These are phyloP conservation scores for Pinctada fucata DNA, from an alignment of 2,888 invertebrate species.

Conservation along the genomic window DNA sequence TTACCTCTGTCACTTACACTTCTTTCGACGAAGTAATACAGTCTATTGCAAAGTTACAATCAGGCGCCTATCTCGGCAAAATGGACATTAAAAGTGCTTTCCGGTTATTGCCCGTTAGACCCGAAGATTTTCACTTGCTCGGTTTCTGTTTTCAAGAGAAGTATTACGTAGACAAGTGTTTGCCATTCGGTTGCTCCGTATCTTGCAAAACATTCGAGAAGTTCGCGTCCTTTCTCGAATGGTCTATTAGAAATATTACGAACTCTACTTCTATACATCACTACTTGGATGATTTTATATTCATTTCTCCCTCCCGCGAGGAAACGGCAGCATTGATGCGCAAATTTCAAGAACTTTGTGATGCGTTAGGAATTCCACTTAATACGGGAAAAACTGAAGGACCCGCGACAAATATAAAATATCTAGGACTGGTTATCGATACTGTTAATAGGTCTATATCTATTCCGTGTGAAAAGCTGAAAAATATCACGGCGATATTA, in stretches of 20 bases:
- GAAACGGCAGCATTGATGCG: no score
- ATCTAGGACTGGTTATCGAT: no score
- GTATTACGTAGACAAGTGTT: neutral
- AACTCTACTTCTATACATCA: no score
- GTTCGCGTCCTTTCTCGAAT: neutral
- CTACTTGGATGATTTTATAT: neutral
- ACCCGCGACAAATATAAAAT: no score
- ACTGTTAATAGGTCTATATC: no score
- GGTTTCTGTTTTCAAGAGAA: conserved; percentile 10
- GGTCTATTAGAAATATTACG: neutral
- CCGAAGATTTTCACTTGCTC: conserved; percentile 29
- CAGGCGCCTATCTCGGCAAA: conserved; percentile 27
- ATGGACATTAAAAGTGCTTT: conserved; percentile 41
- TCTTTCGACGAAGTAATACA: conserved; percentile 35
- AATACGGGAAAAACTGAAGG: no score
- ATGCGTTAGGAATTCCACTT: no score
- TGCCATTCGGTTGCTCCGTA: neutral
- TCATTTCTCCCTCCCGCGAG: no score
- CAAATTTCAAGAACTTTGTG: no score
- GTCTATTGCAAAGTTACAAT: conserved; percentile 24
- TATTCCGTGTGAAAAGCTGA: no score
- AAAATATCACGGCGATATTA: no score
- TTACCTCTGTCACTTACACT: conserved; percentile 30
- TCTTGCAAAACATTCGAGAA: neutral
- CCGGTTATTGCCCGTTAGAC: conserved; percentile 33